Evolutionary conservation across 2,888 invertebrate species (phyloP).

Genomic region (Drosophila antonietae): DNA sequence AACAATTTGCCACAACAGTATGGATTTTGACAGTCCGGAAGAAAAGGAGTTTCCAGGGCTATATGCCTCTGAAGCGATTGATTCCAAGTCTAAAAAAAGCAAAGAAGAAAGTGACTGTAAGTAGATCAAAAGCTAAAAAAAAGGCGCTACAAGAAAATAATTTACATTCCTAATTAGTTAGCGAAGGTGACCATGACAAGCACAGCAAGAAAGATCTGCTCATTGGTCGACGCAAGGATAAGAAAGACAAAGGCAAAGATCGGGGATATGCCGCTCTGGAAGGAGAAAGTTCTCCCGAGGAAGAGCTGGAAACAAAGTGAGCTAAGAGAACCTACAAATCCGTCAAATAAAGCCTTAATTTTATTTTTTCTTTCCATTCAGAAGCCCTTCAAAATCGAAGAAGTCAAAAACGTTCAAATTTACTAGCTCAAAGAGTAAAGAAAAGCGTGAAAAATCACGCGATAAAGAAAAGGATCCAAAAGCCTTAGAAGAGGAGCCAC

Average conservation of each 20-base stretch:
- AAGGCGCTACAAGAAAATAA: constrained; percentile 29
- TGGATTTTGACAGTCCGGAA: constrained; percentile 89
- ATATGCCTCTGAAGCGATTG: constrained; percentile 90
- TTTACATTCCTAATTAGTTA: constrained; percentile 86
- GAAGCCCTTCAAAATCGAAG: constrained; percentile 88
- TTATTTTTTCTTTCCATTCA: constrained; percentile 13
- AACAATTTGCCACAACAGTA: constrained; percentile 42
- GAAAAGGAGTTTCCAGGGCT: constrained; percentile 96
- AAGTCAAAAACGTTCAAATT: constrained; percentile 96
- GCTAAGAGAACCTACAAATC: background rate
- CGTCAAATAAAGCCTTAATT: background rate
- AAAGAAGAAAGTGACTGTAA: constrained; percentile 94
- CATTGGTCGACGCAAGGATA: constrained; percentile 92
- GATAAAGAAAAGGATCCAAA: constrained; percentile 84
- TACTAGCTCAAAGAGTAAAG: constrained; percentile 92
- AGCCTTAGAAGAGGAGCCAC: constrained; percentile 52
- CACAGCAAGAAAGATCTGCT: constrained; percentile 91
- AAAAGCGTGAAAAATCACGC: constrained; percentile 92
- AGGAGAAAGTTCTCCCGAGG: constrained; percentile 95
- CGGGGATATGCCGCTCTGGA: constrained; percentile 96
- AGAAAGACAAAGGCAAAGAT: constrained; percentile 92
- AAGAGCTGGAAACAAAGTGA: constrained; percentile 92
- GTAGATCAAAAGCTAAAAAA: constrained; percentile 69
- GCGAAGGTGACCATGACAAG: constrained; percentile 92
- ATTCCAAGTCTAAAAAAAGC: constrained; percentile 80